A percentile compares a stretch with the other conserved stretches of the same genome.
Evolutionary conservation across 2,888 invertebrate genomes (phyloP).

Genomic region (Aporophyla nigra): DNA sequence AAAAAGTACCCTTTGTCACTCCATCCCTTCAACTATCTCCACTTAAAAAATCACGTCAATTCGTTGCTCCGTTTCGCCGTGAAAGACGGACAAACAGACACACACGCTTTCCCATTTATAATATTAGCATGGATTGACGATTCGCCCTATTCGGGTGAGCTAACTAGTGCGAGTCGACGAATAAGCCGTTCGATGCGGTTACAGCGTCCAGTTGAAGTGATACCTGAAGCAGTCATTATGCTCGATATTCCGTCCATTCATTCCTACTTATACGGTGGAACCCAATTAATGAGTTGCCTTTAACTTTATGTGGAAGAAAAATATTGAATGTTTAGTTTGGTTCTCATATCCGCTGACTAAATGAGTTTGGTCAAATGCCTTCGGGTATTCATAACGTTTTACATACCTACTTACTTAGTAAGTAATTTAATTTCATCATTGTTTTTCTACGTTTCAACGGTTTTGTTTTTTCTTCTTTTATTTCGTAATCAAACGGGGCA

Average conservation of each 20-base stretch:
- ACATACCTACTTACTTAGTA: neutral
- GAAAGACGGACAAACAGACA: too few species aligned
- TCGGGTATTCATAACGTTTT: conserved; percentile 43
- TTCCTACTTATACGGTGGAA: conserved; percentile 34
- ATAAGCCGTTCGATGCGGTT: conserved; percentile 18
- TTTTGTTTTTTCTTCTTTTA: conserved; percentile 10
- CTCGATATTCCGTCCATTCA: conserved; percentile 44
- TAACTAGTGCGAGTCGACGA: too few species aligned
- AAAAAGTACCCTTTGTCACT: too few species aligned
- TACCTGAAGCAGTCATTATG: conserved; percentile 56
- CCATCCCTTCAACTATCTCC: too few species aligned
- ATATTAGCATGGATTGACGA: too few species aligned
- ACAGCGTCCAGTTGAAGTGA: conserved; percentile 50
- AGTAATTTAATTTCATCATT: conserved; percentile 34
- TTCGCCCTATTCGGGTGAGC: too few species aligned
- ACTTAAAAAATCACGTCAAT: too few species aligned
- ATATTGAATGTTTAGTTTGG: conserved; percentile 55
- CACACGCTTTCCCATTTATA: too few species aligned
- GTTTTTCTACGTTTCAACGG: conserved; percentile 14
- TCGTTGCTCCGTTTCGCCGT: too few species aligned
- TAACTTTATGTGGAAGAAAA: conserved; percentile 51
- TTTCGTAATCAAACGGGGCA: neutral
- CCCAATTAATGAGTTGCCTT: conserved; percentile 54
- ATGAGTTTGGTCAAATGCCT: conserved; percentile 51
- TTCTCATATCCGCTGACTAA: conserved; percentile 39